Base-by-base conservation (phyloP, 2,888 invertebrate genomes). In the Pseudococcus jackbeardsleyi region DNA sequence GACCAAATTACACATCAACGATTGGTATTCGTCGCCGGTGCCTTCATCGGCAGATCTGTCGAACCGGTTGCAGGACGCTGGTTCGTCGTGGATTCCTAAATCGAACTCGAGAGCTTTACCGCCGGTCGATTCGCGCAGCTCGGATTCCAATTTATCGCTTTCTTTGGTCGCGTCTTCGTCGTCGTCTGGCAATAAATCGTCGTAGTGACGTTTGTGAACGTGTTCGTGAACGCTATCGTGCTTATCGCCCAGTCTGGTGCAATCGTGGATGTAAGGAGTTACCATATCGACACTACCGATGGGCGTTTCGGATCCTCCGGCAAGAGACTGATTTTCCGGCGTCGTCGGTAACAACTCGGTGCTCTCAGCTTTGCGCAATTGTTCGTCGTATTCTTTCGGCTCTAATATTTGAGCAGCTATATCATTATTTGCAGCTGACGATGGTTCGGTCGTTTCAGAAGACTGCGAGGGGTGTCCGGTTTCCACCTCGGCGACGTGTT, bases 141-240 rank as follows among this genome's bases (percentile, higher is more conserved):
- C 87, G 4, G 54, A 79, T 39, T 87, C 87, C 26, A 87, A 39
- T 79, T 87, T 87, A 54, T 87, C 79, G 77, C 79, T 87, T 54
- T 79, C 87, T 77, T 77, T 79, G 79, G 87, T 87, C 12, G 87
- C n/a, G 15, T 50, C 68, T 2, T 33, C 26, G 17, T 79, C 87
- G 11, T 79, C 42, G 7, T 39, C 68, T 59, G 87, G 87, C 19
- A 87, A 48, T 82, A 87, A 11, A 15, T 87, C 87, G 17, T 26
- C 77, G 77, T 54, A 87, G 15, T 54, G 79, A 17, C 48, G 46
- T 17, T 17, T n/a, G 6, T 48, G 11, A 1, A 54, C 54, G 1
- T 54, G 48, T 11, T 87, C 77, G 54, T 87, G 87, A 0, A 79
- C 87, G 3, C 33, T 79, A n/a, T 77, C 87, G 12, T 77, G 87